A percentile compares a stretch with the other conserved stretches of the same genome.
Conservation (phyloP, 2,888 invertebrate genomes). For the Eilema sororculum region DNA sequence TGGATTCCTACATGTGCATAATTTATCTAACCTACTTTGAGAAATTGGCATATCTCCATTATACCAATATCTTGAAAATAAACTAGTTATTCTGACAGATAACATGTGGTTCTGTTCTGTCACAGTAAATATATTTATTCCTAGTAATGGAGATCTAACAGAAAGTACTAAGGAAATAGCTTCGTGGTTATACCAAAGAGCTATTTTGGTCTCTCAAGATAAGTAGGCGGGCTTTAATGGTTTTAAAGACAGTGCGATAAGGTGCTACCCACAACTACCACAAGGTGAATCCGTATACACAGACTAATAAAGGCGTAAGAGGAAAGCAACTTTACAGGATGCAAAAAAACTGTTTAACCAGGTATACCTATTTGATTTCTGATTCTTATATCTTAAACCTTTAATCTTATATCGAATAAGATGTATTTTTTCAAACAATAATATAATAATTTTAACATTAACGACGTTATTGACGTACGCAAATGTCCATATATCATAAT, state of each 20-base stretch:
- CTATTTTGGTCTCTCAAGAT: background rate
- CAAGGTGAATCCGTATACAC: too few relatives aligned
- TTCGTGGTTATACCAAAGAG: background rate
- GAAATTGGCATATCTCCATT: background rate
- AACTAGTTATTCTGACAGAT: background rate
- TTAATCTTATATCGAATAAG: too few relatives aligned
- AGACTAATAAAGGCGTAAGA: too few relatives aligned
- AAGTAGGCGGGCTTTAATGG: background rate
- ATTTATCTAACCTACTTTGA: background rate
- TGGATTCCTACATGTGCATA: background rate
- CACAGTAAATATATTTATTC: background rate
- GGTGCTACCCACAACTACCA: too few relatives aligned
- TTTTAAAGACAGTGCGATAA: background rate
- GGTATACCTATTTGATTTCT: too few relatives aligned
- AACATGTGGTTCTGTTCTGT: background rate
- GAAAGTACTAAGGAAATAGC: background rate
- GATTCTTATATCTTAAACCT: too few relatives aligned
- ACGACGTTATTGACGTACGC: background rate
- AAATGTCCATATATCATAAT: slow-evolving; percentile 50
- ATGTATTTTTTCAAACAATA: too few relatives aligned
- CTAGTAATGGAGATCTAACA: background rate
- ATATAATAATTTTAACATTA: background rate
- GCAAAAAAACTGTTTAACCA: too few relatives aligned
- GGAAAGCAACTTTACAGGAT: too few relatives aligned
- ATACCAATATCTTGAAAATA: background rate